Evolutionary conservation across 2,888 invertebrate species (phyloP).

Genomic region (Meghimatium bilineatum): DNA sequence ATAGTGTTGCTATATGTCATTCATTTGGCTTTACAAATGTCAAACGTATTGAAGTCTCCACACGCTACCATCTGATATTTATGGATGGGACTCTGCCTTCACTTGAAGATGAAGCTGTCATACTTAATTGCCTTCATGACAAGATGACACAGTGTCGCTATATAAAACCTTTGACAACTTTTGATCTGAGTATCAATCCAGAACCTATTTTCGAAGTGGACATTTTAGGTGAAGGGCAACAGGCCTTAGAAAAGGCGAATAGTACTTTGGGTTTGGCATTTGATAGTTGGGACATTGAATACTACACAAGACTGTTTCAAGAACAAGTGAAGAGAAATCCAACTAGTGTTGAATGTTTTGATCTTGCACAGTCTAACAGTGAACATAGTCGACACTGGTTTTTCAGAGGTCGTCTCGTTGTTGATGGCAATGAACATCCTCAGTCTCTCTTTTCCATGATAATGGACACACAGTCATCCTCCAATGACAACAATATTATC

Average conservation of each 20-base stretch:
- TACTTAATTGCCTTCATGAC: conserved; percentile 83
- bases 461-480: conserved; percentile 88
- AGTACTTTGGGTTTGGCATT: conserved; percentile 89
- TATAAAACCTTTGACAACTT: conserved; percentile 81
- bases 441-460: conserved; percentile 94
- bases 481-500: conserved; percentile 95
- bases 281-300: conserved; percentile 93
- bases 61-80: conserved; percentile 81
- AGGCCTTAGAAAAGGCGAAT: conserved; percentile 89
- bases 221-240: conserved; percentile 85
- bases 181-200: conserved; percentile 80
- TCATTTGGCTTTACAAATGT: conserved; percentile 88
- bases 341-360: conserved; percentile 97
- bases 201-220: conserved; percentile 91
- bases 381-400: conserved; percentile 99
- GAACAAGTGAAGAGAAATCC: conserved; percentile 91
- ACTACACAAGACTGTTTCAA: conserved; percentile 90
- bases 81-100: conserved; percentile 49
- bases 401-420: conserved; percentile 89
- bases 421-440: conserved; percentile 88
- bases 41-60: conserved; percentile 84
- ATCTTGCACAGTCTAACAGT: conserved; percentile 97
- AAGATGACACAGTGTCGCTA: conserved; percentile 95
- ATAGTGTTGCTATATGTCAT: conserved; percentile 94
- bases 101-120: conserved; percentile 57